A percentile compares a stretch with the other conserved stretches of the same genome.
Evolutionary conservation across 2,888 invertebrate genomes (phyloP).

Genomic region (Rhagonycha fulva): DNA sequence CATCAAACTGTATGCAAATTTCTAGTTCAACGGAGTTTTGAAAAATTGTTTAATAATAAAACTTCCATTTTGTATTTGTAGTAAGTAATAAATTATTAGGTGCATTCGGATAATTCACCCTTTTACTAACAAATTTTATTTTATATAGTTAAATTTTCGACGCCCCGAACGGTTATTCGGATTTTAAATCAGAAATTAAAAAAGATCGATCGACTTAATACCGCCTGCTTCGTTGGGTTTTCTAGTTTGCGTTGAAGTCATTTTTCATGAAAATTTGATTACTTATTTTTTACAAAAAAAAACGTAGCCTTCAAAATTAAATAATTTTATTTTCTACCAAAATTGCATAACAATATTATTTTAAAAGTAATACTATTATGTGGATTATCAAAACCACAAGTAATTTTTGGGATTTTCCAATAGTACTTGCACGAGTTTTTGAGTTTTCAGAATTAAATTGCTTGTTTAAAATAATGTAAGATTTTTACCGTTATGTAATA

Average conservation of each 20-base stretch:
- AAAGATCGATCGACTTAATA: neutral
- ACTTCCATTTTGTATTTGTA: neutral
- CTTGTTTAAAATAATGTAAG: neutral
- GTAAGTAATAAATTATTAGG: neutral
- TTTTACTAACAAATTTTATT: neutral
- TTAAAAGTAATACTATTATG: neutral
- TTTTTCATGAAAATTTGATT: neutral
- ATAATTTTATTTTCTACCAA: neutral
- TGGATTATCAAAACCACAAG: neutral
- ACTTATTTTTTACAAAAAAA: neutral
- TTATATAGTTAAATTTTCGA: neutral
- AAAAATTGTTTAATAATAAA: neutral
- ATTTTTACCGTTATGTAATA: neutral
- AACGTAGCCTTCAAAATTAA: neutral
- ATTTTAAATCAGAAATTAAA: neutral
- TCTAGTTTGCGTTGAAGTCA: neutral
- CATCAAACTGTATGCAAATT: neutral
- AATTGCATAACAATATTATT: neutral
- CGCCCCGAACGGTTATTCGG: neutral
- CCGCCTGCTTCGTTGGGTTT: neutral
- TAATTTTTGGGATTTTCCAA: neutral
- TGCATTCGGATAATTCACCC: neutral
- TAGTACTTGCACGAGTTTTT: neutral
- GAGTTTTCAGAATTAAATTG: neutral
- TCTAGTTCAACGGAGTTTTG: neutral